Percentiles rank a stretch among this genome's conserved stretches.
Conservation (phyloP, 2,797 vertebrate genomes). For the Pangasius krempfi region DNA sequence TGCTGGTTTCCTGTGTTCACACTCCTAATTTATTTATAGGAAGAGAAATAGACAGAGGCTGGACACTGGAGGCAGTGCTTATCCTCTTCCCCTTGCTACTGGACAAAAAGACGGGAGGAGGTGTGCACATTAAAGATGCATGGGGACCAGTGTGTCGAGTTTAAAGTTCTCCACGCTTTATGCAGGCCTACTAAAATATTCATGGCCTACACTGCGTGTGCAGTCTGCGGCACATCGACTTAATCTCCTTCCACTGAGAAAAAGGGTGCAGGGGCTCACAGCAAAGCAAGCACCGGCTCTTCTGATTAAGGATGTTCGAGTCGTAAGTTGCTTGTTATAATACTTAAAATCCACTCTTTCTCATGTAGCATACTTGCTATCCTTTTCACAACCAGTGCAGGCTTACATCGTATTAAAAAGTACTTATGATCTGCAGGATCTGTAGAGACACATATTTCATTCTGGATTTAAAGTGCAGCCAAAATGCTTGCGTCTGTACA, state of each 20-base stretch:
- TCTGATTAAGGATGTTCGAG: slow-evolving; percentile 57
- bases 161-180: slow-evolving; percentile 68
- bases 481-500: not conserved
- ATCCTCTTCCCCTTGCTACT: slow-evolving; percentile 62
- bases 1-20: slow-evolving; percentile 63
- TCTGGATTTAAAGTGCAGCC: slow-evolving; percentile 16
- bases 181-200: slow-evolving; percentile 70
- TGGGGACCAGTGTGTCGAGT: slow-evolving; percentile 65
- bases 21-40: slow-evolving; percentile 76
- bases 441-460: not conserved
- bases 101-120: slow-evolving; percentile 53
- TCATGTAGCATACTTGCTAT: slow-evolving; percentile 32
- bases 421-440: not conserved
- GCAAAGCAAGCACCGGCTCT: slow-evolving; percentile 39
- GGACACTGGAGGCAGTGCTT: slow-evolving; percentile 62
- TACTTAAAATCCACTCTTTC: slow-evolving; percentile 47
- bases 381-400: slow-evolving; percentile 22
- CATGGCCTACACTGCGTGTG: slow-evolving; percentile 58
- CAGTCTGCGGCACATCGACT: slow-evolving; percentile 47
- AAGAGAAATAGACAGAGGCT: slow-evolving; percentile 58
- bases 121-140: slow-evolving; percentile 73
- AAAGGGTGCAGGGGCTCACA: slow-evolving; percentile 42
- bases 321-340: slow-evolving; percentile 58
- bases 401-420: slow-evolving; percentile 29
- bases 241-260: slow-evolving; percentile 52